These are phyloP conservation scores for Catharus minimus DNA, from an alignment of 2,113 vertebrate genomes.

Conservation along the genomic window DNA sequence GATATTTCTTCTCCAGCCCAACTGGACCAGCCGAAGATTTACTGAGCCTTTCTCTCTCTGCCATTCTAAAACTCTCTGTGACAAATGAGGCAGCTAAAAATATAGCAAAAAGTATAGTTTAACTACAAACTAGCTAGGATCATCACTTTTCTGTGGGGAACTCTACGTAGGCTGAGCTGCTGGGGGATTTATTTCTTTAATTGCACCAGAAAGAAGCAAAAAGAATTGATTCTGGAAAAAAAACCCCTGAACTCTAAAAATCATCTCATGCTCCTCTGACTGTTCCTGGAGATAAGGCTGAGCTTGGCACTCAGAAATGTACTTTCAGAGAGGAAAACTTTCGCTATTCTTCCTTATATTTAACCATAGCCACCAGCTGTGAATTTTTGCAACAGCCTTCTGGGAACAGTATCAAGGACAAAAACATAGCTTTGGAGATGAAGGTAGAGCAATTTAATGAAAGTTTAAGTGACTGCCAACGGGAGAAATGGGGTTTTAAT, in stretches of 20 bases:
- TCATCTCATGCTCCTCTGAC: not conserved
- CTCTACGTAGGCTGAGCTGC: not conserved
- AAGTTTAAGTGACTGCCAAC: not conserved
- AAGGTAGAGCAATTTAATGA: not conserved
- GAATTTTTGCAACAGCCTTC: not conserved
- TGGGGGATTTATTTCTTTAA: conserved; percentile 55
- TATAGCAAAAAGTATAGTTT: not conserved
- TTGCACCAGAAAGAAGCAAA: conserved; percentile 8
- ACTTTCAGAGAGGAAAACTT: not conserved
- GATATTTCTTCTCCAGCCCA: not conserved
- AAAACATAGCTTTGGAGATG: conserved; percentile 4
- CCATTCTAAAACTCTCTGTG: not conserved
- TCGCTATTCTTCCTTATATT: not conserved
- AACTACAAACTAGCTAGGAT: not conserved
- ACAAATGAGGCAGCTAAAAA: not conserved
- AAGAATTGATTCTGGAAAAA: not conserved
- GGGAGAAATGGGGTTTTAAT: not conserved
- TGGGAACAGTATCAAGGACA: not conserved
- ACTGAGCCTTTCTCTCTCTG: not conserved
- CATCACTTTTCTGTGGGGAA: not conserved
- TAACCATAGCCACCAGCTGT: not conserved
- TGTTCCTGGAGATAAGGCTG: conserved; percentile 29
- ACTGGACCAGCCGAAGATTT: not conserved
- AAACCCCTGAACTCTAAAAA: not conserved
- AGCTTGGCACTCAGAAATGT: not conserved